Percentiles rank a stretch among this genome's conserved stretches.
phyloP scores from a whole-genome alignment of 2,113 vertebrate species.

The Carlito syrichta region DNA sequence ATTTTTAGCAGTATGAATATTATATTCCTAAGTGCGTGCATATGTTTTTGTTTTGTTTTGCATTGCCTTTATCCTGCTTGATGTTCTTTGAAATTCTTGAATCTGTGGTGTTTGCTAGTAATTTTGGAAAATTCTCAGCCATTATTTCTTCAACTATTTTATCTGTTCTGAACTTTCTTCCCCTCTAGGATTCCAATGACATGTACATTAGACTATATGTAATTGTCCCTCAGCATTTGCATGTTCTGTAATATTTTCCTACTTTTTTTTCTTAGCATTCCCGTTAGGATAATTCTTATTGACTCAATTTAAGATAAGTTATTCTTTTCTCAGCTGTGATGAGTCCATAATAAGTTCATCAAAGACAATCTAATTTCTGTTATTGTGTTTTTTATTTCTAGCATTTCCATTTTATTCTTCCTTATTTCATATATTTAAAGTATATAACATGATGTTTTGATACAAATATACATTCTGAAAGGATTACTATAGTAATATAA shows the following conservation, averaged over 20 bases:
- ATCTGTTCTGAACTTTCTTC: background rate
- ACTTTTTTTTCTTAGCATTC: slow-evolving; percentile 7
- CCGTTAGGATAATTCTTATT: background rate
- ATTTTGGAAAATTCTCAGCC: background rate
- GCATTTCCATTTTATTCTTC: background rate
- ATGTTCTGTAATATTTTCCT: background rate
- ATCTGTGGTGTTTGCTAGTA: background rate
- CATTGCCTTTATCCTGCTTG: background rate
- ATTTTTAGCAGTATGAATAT: background rate
- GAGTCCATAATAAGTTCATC: background rate
- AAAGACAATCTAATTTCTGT: background rate
- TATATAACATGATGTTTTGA: background rate
- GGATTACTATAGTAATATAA: background rate
- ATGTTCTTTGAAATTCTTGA: background rate
- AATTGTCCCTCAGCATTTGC: background rate
- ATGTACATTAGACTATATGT: background rate
- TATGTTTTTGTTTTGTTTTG: background rate
- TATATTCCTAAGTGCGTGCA: background rate
- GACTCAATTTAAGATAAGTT: background rate
- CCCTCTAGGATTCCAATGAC: background rate
- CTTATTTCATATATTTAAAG: background rate
- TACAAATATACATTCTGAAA: background rate
- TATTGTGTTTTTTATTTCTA: background rate
- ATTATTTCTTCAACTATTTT: background rate
- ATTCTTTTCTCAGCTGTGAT: background rate